Evolutionary conservation across 2,888 invertebrate genomes (phyloP), one percentile per base, ranked within the genome.

Genomic region (Drosophila mayaguana): DNA sequence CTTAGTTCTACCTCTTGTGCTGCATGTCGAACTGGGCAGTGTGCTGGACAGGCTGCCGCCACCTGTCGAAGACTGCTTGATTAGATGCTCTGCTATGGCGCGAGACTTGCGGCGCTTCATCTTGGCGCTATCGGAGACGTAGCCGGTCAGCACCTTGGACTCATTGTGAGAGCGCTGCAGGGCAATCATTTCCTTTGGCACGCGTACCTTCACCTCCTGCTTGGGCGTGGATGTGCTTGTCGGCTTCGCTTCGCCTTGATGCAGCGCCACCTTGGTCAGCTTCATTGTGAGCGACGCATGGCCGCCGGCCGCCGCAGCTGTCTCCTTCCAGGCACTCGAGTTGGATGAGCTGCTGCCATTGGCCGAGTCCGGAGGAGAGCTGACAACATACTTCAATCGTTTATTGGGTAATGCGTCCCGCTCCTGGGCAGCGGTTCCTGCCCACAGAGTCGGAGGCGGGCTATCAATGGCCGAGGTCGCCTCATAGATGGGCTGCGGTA

Each of bases 161-260:
- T 95, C 95, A 89, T 94, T 95, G 28, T 95, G 95, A 16, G 95
- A 94, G 36, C 95, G 95, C 74, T 96, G 94, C 28, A 96, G 92
- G 2, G 94, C 95, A 80, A 94, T 93, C 64, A 96, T 92, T 90
- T 96, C 96, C 72, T 95, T 93, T 66, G 94, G 93, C 60, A 94
- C 93, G 3, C 89, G 88, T 7, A 83, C 78, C 48, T 80, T 89
- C 36, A 75, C 81, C n/a, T 89, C 89, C 14, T n/a, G 50, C 43
- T 75, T 83, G 32, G 72, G 83, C 20, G 75, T 81, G 7, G 81
- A 73, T 28, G 68, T 63, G 22, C 63, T 60, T 6, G 68, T 72
- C 16, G 62, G 36, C 16, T 68, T 67, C 0, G 34, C 1, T 0
- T 72, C 69, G 22, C 25, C 46, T 1, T 43, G 53, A 25, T 69